phyloP scores from a whole-genome alignment of 2,797 vertebrate species.

The Phataginus tetradactyla region DNA sequence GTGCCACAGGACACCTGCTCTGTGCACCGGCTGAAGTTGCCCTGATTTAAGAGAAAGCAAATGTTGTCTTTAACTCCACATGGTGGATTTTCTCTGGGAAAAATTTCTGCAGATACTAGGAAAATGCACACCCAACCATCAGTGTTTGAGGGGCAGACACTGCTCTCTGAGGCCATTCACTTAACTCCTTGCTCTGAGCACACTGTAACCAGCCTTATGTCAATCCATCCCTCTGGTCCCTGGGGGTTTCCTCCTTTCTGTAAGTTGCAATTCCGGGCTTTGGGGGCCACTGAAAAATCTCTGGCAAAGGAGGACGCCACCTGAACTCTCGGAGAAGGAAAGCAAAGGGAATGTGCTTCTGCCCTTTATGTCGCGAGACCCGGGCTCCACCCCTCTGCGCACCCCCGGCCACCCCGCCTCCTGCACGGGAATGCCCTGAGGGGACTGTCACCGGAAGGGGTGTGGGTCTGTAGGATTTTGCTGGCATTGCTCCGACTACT shows the following conservation, averaged over 20 bases:
- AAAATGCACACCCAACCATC: background rate
- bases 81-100: conserved; percentile 40
- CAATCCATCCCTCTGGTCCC: background rate
- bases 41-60: conserved; percentile 67
- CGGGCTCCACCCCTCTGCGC: fast-evolving
- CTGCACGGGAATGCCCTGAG: no score
- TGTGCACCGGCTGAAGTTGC: conserved; percentile 39
- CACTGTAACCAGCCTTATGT: background rate
- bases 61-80: conserved; percentile 52
- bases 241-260: background rate
- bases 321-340: background rate
- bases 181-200: background rate
- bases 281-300: background rate
- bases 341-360: background rate
- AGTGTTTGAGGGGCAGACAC: background rate
- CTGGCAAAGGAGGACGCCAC: background rate
- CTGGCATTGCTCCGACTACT: background rate
- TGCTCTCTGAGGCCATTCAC: background rate
- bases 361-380: fast-evolving
- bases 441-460: background rate
- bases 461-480: background rate
- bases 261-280: background rate
- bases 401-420: fast-evolving
- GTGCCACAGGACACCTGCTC: background rate
- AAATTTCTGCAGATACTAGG: conserved; percentile 19